A percentile compares a stretch with the other conserved stretches of the same genome.
phyloP scores from a whole-genome alignment of 1,140 invertebrate genomes.

The Drosophila trapezifrons region DNA sequence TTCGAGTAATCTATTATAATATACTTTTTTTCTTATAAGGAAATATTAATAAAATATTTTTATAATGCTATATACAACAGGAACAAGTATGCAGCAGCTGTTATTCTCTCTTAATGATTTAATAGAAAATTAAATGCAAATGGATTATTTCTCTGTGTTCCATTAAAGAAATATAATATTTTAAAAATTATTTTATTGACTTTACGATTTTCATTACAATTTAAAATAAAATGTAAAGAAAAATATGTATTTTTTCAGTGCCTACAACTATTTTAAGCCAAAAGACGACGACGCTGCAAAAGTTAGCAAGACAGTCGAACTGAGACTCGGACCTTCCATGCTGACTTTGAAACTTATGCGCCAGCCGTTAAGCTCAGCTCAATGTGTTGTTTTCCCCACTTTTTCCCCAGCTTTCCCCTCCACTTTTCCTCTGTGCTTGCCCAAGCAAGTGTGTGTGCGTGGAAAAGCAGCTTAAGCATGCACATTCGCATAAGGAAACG shows the following conservation, averaged over 20 bases:
- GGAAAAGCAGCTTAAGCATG: conserved; percentile 67
- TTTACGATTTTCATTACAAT: not conserved
- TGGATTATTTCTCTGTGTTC: too few species aligned
- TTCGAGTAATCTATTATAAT: too few species aligned
- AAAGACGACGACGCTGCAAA: conserved; percentile 66
- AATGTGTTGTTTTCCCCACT: conserved; percentile 47
- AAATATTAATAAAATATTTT: too few species aligned
- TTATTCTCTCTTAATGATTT: not conserved
- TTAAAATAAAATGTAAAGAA: too few species aligned
- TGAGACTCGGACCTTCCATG: conserved; percentile 42
- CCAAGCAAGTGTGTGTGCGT: conserved; percentile 27
- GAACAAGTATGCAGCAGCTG: not conserved
- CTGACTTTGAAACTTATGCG: conserved; percentile 78
- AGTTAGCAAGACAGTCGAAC: conserved; percentile 61
- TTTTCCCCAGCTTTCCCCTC: conserved; percentile 6
- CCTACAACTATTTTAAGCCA: conserved; percentile 17
- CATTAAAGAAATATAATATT: too few species aligned
- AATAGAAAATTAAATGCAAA: too few species aligned
- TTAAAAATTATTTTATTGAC: too few species aligned
- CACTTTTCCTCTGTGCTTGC: conserved; percentile 5
- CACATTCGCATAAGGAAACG: conserved; percentile 70
- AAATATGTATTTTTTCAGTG: not conserved
- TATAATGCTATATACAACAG: too few species aligned
- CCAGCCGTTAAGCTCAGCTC: conserved; percentile 70
- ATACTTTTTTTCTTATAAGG: too few species aligned